phyloP scores from a whole-genome alignment of 1,140 invertebrate species.

The Solen grandis region DNA sequence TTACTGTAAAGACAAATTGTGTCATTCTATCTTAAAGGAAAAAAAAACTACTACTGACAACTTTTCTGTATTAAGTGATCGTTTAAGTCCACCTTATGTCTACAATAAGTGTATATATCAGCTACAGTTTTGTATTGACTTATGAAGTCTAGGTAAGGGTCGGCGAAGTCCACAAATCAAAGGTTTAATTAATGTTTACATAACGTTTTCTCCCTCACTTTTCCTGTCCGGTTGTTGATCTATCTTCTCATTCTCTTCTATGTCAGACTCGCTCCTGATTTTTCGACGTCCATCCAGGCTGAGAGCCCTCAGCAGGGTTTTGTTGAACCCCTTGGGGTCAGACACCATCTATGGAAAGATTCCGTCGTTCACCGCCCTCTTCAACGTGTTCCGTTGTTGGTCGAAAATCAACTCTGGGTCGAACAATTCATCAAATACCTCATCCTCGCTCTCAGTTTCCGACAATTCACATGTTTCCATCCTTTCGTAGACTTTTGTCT shows the following conservation, averaged over 20 bases:
- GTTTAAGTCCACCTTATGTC: no score
- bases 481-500: not conserved
- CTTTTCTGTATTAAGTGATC: no score
- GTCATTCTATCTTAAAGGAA: no score
- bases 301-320: conserved; percentile 83
- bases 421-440: conserved; percentile 67
- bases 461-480: conserved; percentile 37
- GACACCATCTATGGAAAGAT: conserved; percentile 98
- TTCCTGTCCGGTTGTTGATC: no score
- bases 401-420: conserved; percentile 74
- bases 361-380: conserved; percentile 83
- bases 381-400: conserved; percentile 71
- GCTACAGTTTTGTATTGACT: no score
- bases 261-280: conserved; percentile 13
- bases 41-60: no score
- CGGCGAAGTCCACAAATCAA: no score
- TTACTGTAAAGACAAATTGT: no score
- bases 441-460: conserved; percentile 63
- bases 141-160: no score
- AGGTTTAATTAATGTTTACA: no score
- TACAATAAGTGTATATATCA: no score
- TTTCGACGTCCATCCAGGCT: conserved; percentile 53
- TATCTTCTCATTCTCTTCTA: not conserved
- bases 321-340: conserved; percentile 97
- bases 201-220: no score